phyloP scores from a whole-genome alignment of 2,888 invertebrate species.

The Ectropis crepuscularia region DNA sequence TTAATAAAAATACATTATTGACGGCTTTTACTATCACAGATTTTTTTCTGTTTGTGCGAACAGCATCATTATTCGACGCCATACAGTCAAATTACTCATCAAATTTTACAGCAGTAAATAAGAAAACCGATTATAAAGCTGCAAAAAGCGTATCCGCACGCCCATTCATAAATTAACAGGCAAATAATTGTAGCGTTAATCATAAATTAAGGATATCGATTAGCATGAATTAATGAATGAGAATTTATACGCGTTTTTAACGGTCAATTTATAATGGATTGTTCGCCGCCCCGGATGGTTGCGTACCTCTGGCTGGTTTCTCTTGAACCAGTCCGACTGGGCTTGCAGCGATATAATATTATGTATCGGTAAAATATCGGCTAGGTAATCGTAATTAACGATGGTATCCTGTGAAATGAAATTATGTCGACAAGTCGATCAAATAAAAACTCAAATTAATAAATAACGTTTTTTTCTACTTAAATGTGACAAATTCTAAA shows the following conservation, averaged over 20 bases:
- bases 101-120: slow-evolving; percentile 12
- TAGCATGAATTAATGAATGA: slow-evolving; percentile 40
- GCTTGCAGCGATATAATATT: slow-evolving; percentile 52
- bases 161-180: slow-evolving; percentile 36
- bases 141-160: slow-evolving; percentile 33
- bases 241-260: slow-evolving; percentile 38
- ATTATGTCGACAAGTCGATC: slow-evolving; percentile 74
- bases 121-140: slow-evolving; percentile 12
- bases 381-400: slow-evolving; percentile 77
- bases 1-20: too few species aligned
- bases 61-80: neutral
- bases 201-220: slow-evolving; percentile 43
- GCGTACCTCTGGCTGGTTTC: slow-evolving; percentile 70
- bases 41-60: too few species aligned
- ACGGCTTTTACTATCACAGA: too few species aligned
- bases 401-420: slow-evolving; percentile 73
- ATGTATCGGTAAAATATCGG: slow-evolving; percentile 72
- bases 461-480: too few species aligned
- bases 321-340: slow-evolving; percentile 71
- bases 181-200: slow-evolving; percentile 37
- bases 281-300: slow-evolving; percentile 68
- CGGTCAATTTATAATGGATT: slow-evolving; percentile 35
- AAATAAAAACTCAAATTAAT: too few species aligned
- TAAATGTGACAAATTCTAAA: too few species aligned
- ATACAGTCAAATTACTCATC: slow-evolving; percentile 3